These are phyloP conservation scores for Amblyornis subalaris DNA, from an alignment of 2,113 vertebrate species.

Conservation along the genomic window DNA sequence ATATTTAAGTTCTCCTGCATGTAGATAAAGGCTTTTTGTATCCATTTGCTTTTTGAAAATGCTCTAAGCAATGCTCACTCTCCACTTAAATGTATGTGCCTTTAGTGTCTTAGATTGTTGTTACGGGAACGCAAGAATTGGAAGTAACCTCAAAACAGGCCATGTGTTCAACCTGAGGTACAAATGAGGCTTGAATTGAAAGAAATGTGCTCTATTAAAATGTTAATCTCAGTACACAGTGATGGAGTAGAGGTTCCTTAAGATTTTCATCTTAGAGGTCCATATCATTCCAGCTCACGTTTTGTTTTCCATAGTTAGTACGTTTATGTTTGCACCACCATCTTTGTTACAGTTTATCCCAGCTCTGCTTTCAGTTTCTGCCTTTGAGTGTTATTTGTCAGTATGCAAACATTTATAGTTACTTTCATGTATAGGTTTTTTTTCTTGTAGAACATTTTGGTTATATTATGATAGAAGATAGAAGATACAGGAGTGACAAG, in stretches of 20 bases:
- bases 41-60: not conserved
- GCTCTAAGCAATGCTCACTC: not conserved
- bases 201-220: not conserved
- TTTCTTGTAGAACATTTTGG: not conserved
- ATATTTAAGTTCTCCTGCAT: not conserved
- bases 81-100: not conserved
- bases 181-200: not conserved
- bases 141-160: not conserved
- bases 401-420: not conserved
- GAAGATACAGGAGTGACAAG: not conserved
- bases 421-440: not conserved
- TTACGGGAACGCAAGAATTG: not conserved
- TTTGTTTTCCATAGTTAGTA: not conserved
- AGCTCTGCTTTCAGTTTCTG: not conserved
- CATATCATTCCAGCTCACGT: rapidly evolving
- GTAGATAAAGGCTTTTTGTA: not conserved
- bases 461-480: not conserved
- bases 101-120: not conserved
- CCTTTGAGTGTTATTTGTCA: not conserved
- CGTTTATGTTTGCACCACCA: not conserved
- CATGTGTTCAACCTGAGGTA: not conserved
- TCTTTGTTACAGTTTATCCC: not conserved
- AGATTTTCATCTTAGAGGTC: not conserved
- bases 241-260: not conserved
- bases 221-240: not conserved